phyloP scores from a whole-genome alignment of 2,113 vertebrate genomes.

The Eubucco bourcierii region DNA sequence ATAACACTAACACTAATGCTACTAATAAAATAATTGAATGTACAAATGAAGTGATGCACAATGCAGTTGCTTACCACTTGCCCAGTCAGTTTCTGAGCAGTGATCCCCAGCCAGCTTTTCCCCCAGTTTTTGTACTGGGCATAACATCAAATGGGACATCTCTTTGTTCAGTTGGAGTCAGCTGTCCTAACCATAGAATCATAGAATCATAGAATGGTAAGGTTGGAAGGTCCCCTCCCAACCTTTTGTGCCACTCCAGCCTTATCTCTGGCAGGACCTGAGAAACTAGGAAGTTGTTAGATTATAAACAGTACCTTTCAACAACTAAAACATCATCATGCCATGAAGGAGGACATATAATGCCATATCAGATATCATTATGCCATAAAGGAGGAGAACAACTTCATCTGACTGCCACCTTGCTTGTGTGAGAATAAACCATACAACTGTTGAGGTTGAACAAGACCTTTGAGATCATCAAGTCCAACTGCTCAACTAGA shows the following conservation, averaged over 20 bases:
- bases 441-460: too few relatives aligned
- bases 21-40: not conserved
- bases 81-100: not conserved
- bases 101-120: not conserved
- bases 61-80: not conserved
- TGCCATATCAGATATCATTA: too few relatives aligned
- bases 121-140: not conserved
- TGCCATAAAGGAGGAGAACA: too few relatives aligned
- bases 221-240: not conserved
- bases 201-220: too few relatives aligned
- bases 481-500: too few relatives aligned
- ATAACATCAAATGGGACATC: not conserved
- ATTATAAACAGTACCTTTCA: not conserved
- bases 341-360: too few relatives aligned
- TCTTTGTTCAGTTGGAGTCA: not conserved
- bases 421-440: too few relatives aligned
- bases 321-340: not conserved
- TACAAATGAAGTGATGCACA: not conserved
- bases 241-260: not conserved
- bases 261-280: not conserved
- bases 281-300: not conserved
- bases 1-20: not conserved
- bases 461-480: too few relatives aligned
- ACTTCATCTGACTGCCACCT: too few relatives aligned
- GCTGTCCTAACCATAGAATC: too few relatives aligned